Conservation (phyloP, 2,797 vertebrate species). For the Sorex maritimensis region DNA sequence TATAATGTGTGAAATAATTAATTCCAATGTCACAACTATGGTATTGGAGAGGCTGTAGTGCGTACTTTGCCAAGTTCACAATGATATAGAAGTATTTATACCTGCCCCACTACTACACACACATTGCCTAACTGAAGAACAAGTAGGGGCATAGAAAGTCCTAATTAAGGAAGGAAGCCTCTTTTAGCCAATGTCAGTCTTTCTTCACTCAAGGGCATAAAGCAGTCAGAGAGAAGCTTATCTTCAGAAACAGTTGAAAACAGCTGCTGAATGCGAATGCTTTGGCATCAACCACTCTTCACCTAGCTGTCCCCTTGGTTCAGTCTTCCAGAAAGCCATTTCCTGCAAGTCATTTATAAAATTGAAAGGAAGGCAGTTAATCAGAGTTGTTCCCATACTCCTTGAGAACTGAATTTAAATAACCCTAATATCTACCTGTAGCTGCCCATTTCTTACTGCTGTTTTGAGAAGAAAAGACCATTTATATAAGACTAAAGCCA, state of each 20-base stretch:
- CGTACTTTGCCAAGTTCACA: slow-evolving; percentile 4
- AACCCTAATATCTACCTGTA: slow-evolving; percentile 58
- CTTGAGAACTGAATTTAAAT: slow-evolving; percentile 25
- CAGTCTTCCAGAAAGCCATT: slow-evolving; percentile 69
- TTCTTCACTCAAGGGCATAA: slow-evolving; percentile 66
- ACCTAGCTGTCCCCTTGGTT: slow-evolving; percentile 52
- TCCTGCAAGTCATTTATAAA: slow-evolving; percentile 66
- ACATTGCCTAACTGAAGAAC: neutral
- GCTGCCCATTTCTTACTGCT: slow-evolving; percentile 56
- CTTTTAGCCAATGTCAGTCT: neutral
- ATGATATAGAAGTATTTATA: neutral
- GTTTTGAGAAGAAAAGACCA: slow-evolving; percentile 72
- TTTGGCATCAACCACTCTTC: slow-evolving; percentile 56
- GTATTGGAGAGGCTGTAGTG: neutral
- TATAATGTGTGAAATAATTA: slow-evolving; percentile 24
- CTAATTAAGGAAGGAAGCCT: slow-evolving; percentile 38
- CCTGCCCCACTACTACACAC: no score
- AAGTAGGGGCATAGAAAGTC: neutral
- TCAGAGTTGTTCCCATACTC: slow-evolving; percentile 59
- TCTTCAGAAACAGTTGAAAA: slow-evolving; percentile 62
- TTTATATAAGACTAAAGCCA: slow-evolving; percentile 23
- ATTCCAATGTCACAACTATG: neutral
- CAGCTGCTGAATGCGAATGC: neutral
- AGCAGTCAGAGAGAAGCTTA: neutral
- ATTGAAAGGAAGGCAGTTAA: slow-evolving; percentile 59